Evolutionary conservation across 2,888 invertebrate species (phyloP).

Genomic region (Drosophila subsilvestris): DNA sequence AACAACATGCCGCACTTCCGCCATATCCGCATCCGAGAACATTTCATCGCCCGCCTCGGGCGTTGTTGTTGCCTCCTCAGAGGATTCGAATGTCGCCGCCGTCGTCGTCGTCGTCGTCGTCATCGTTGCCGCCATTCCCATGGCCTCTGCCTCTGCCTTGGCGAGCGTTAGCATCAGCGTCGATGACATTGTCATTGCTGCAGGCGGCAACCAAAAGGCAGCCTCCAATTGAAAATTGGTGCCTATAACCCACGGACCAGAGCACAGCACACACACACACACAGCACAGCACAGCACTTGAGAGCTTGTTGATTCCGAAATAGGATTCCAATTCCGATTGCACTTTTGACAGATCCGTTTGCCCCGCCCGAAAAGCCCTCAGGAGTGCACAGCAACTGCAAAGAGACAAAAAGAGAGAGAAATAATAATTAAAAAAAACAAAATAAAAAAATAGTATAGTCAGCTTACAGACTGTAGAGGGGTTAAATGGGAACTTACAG

Average conservation of each 20-base stretch:
- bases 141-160: conserved; percentile 1
- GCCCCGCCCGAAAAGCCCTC: neutral
- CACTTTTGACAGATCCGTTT: conserved; percentile 31
- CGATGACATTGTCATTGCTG: conserved; percentile 27
- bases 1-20: conserved; percentile 84
- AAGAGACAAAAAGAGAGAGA: conserved; percentile 7
- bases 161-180: conserved; percentile 16
- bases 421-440: neutral
- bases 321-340: conserved; percentile 53
- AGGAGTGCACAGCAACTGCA: neutral
- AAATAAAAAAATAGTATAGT: neutral
- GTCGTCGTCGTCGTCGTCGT: neutral
- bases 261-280: conserved; percentile 34
- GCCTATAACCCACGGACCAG: neutral
- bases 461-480: neutral
- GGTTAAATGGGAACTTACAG: too few relatives aligned
- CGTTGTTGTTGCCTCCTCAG: conserved; percentile 17
- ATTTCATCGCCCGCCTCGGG: conserved; percentile 56
- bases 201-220: conserved; percentile 1
- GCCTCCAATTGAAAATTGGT: neutral
- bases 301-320: conserved; percentile 38
- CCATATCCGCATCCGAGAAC: conserved; percentile 82
- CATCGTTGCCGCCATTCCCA: too few relatives aligned
- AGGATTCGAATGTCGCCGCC: conserved; percentile 17
- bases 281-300: conserved; percentile 49